phyloP scores from a whole-genome alignment of 2,113 vertebrate species.

The Tauraco erythrolophus region DNA sequence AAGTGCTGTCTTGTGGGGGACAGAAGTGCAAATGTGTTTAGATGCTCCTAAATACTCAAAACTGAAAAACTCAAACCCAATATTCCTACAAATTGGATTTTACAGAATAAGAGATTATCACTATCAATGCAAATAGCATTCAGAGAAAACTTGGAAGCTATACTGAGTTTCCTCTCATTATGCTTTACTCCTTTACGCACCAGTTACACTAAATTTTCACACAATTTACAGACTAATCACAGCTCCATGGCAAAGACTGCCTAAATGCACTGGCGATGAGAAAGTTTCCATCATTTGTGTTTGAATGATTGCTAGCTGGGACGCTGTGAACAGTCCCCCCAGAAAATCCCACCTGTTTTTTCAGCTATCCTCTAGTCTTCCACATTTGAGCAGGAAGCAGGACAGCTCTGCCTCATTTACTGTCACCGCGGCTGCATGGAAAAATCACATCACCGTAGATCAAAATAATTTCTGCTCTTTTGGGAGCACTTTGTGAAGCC shows the following conservation, averaged over 20 bases:
- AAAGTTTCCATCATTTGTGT: not conserved
- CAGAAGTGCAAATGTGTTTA: not conserved
- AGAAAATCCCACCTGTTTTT: not conserved
- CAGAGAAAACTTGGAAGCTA: not conserved
- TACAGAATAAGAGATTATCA: not conserved
- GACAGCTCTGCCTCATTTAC: not conserved
- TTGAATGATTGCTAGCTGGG: not conserved
- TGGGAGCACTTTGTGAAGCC: not conserved
- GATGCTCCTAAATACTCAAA: not conserved
- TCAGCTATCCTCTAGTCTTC: not conserved
- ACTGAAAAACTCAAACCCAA: not conserved
- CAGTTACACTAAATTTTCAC: not conserved
- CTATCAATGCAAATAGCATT: not conserved
- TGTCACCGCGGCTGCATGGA: rapidly evolving
- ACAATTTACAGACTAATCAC: not conserved
- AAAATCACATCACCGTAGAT: not conserved
- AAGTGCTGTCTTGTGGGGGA: not conserved
- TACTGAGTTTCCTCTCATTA: not conserved
- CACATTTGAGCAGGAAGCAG: not conserved
- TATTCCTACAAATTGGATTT: not conserved
- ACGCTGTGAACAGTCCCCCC: not conserved
- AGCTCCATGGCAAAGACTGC: not conserved
- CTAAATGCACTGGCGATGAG: not conserved
- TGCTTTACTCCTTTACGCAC: not conserved
- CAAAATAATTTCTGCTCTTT: not conserved